phyloP scores from a whole-genome alignment of 2,888 invertebrate species.

The Tethea ocularis region DNA sequence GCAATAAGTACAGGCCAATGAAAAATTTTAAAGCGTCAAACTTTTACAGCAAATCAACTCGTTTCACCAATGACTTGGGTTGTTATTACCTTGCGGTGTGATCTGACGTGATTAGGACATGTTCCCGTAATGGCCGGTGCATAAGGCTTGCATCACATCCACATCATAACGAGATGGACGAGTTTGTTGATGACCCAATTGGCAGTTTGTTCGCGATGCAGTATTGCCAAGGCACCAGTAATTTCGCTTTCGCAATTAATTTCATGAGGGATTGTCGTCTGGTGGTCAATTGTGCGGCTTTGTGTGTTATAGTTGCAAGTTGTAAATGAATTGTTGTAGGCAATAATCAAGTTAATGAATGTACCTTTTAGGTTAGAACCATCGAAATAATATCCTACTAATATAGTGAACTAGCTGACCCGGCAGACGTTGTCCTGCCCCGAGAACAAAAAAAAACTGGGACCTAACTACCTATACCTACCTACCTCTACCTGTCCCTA shows the following conservation, averaged over 20 bases:
- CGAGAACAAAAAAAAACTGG: too few relatives aligned
- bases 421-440: too few relatives aligned
- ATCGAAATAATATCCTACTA: too few relatives aligned
- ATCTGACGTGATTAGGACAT: constrained; percentile 23
- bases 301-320: not conserved
- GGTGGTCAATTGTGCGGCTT: not conserved
- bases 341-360: too few relatives aligned
- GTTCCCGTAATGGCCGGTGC: constrained; percentile 22
- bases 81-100: not conserved
- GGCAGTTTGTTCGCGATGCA: constrained; percentile 18
- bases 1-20: not conserved
- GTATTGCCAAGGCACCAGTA: not conserved
- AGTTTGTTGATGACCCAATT: constrained; percentile 26
- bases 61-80: not conserved
- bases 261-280: not conserved
- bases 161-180: constrained; percentile 9
- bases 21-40: not conserved
- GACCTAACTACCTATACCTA: too few relatives aligned
- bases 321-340: too few relatives aligned
- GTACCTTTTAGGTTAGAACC: too few relatives aligned
- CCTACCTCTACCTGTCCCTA: too few relatives aligned
- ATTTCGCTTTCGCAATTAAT: not conserved
- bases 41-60: not conserved
- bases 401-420: too few relatives aligned
- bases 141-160: constrained; percentile 23